phyloP scores from a whole-genome alignment of 2,797 vertebrate species.

The Sylvilagus floridanus region DNA sequence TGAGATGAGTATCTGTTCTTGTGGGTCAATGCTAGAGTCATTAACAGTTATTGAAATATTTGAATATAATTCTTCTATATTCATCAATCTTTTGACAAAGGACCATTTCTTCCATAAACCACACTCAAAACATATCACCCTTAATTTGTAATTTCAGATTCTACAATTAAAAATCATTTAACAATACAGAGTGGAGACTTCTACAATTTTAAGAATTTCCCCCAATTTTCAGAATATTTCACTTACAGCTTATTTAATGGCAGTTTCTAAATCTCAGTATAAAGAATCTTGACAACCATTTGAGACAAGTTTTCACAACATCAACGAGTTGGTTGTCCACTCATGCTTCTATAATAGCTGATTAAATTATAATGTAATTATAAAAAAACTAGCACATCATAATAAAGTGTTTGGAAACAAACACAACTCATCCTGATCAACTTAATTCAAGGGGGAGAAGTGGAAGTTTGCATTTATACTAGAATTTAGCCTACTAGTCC shows the following conservation, averaged over 20 bases:
- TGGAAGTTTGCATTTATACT: background rate
- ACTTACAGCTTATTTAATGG: background rate
- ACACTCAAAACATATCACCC: background rate
- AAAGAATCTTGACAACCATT: background rate
- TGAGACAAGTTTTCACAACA: background rate
- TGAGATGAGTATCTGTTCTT: constrained; percentile 4
- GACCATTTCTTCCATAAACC: background rate
- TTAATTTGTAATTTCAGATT: background rate
- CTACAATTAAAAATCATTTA: constrained; percentile 57
- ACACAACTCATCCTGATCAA: background rate
- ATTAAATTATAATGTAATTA: background rate
- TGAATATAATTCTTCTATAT: background rate
- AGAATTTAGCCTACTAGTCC: background rate
- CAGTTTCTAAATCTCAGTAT: constrained; percentile 4
- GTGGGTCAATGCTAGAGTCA: background rate
- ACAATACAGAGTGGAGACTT: background rate
- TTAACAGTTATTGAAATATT: constrained; percentile 1
- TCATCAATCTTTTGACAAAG: constrained; percentile 7
- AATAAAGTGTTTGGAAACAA: background rate
- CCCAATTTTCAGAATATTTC: background rate
- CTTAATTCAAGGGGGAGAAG: background rate
- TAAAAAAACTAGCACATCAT: background rate
- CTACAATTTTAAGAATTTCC: background rate
- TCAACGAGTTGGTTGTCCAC: constrained; percentile 1
- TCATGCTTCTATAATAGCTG: background rate